A percentile compares a stretch with the other conserved stretches of the same genome.
phyloP scores from a whole-genome alignment of 2,113 vertebrate genomes.

The Illadopsis cleaveri region DNA sequence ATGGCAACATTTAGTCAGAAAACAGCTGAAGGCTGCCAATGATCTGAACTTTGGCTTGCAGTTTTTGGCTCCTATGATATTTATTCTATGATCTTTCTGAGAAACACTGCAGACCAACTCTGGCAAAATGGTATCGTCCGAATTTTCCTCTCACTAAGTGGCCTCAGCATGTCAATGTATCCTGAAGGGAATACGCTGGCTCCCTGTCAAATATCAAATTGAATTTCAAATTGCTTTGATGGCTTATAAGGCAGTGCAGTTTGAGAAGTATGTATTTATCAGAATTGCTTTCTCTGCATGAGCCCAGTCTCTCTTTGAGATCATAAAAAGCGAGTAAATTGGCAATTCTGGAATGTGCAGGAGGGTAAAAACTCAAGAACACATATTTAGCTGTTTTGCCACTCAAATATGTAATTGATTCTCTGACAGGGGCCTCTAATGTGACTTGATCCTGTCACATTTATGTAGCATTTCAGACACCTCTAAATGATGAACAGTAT shows the following conservation, averaged over 20 bases:
- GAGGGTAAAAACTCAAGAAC: not conserved
- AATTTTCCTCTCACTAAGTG: slow-evolving; percentile 68
- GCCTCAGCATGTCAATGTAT: slow-evolving; percentile 57
- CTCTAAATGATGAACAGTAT: not conserved
- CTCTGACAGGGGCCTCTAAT: not conserved
- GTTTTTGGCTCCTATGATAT: not conserved
- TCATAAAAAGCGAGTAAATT: slow-evolving; percentile 23
- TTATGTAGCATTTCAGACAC: not conserved
- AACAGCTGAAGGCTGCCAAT: not conserved
- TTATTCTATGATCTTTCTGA: not conserved
- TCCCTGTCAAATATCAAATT: slow-evolving; percentile 74
- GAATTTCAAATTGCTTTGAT: slow-evolving; percentile 78
- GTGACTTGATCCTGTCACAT: not conserved
- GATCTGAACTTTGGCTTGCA: slow-evolving; percentile 20
- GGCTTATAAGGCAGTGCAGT: slow-evolving; percentile 47
- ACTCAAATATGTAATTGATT: not conserved
- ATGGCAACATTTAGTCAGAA: not conserved
- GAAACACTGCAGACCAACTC: not conserved
- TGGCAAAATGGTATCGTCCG: slow-evolving; percentile 30
- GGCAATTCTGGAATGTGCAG: not conserved
- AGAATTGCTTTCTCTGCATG: slow-evolving; percentile 28
- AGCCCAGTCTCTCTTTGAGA: not conserved
- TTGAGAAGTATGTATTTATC: slow-evolving; percentile 61
- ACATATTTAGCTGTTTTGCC: not conserved
- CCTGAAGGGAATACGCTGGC: slow-evolving; percentile 48